Percentiles rank a stretch among this genome's conserved stretches.
Conservation (phyloP, 2,888 invertebrate genomes). For the Merodon equestris region DNA sequence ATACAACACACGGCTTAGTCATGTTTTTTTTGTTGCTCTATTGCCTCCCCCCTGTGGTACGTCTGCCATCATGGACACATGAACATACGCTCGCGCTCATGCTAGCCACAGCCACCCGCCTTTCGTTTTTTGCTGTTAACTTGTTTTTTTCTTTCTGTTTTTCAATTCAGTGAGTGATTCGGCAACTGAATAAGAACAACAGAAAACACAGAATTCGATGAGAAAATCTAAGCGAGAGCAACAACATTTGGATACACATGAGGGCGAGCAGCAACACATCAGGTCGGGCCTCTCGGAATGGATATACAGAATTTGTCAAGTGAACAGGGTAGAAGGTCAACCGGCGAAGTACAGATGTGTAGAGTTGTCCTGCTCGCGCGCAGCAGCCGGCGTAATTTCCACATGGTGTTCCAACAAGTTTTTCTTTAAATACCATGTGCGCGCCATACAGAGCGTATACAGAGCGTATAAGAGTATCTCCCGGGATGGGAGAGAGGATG, state of each 20-base stretch:
- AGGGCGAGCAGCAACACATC: not conserved
- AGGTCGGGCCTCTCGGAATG: conserved; percentile 1
- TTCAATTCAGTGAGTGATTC: too few species aligned
- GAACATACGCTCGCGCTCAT: conserved; percentile 1
- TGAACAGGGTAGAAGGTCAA: not conserved
- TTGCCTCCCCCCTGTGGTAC: not conserved
- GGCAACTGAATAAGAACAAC: too few species aligned
- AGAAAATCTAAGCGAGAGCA: conserved; percentile 26
- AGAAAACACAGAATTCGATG: too few species aligned
- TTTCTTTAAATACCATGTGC: conserved; percentile 50
- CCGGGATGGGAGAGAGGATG: conserved; percentile 10
- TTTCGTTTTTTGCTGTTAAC: not conserved
- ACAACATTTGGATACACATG: conserved; percentile 28
- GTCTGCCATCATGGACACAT: conserved; percentile 2
- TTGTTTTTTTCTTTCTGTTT: too few species aligned
- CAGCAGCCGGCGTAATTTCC: conserved; percentile 23
- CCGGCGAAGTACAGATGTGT: not conserved
- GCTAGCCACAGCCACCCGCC: conserved; percentile 1
- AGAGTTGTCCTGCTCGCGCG: conserved; percentile 3
- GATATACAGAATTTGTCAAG: conserved; percentile 9
- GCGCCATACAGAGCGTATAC: conserved; percentile 1
- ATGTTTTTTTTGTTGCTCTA: conserved; percentile 18
- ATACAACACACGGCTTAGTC: not conserved
- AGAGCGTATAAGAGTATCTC: conserved; percentile 1
- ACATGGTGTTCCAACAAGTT: conserved; percentile 56